Conservation (phyloP, 1,140 invertebrate genomes). For the Orchestia grillus region DNA sequence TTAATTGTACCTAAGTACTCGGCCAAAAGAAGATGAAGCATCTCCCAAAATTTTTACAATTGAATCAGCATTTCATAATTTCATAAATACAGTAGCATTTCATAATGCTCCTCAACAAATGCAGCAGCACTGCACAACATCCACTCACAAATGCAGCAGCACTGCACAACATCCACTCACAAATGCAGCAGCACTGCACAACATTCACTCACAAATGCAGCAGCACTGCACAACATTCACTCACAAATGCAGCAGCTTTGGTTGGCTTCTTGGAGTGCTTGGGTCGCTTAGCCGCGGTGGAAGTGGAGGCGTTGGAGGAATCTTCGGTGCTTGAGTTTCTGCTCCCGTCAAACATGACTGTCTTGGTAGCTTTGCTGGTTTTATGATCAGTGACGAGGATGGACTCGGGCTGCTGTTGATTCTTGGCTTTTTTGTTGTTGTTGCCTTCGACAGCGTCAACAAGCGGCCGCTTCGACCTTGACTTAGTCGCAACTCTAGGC, state of each 20-base stretch:
- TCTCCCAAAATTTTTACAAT: too few relatives aligned
- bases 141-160: too few relatives aligned
- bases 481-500: background rate
- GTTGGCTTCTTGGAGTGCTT: background rate
- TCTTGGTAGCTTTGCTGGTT: background rate
- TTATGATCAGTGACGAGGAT: background rate
- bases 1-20: too few relatives aligned
- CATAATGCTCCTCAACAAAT: too few relatives aligned
- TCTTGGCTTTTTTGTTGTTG: constrained; percentile 14
- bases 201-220: too few relatives aligned
- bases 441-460: background rate
- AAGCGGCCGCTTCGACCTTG: background rate
- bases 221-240: too few relatives aligned
- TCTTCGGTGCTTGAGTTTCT: background rate
- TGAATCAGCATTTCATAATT: too few relatives aligned
- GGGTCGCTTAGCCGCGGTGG: background rate
- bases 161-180: too few relatives aligned
- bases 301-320: background rate
- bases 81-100: too few relatives aligned
- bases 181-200: too few relatives aligned
- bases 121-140: too few relatives aligned
- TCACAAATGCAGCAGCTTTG: constrained; percentile 47
- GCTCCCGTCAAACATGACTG: background rate
- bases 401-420: background rate
- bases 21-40: too few relatives aligned